Conservation (phyloP, 2,113 vertebrate species). For the Galemys pyrenaicus region DNA sequence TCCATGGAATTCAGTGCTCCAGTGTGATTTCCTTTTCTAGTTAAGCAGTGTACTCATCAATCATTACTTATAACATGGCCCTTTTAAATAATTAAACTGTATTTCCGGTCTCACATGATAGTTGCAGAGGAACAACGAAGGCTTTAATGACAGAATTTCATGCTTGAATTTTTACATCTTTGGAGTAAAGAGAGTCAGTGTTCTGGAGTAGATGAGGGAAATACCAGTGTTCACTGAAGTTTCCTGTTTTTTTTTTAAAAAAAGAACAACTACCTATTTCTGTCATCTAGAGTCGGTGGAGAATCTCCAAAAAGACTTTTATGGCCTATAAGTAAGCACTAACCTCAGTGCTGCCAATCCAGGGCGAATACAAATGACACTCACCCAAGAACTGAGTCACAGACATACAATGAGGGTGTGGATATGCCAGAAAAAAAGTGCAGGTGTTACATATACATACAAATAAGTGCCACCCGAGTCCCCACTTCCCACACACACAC, state of each 20-base stretch:
- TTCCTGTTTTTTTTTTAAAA: slow-evolving; percentile 32
- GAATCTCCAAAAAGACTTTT: slow-evolving; percentile 78
- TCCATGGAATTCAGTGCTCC: slow-evolving; percentile 34
- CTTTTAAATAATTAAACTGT: slow-evolving; percentile 49
- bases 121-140: slow-evolving; percentile 56
- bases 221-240: slow-evolving; percentile 66
- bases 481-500: too few species aligned
- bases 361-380: slow-evolving; percentile 69
- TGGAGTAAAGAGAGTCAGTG: slow-evolving; percentile 46
- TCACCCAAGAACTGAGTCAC: slow-evolving; percentile 53
- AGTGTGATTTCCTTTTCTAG: background rate
- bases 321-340: slow-evolving; percentile 73
- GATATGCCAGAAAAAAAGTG: slow-evolving; percentile 58
- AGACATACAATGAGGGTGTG: slow-evolving; percentile 61
- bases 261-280: slow-evolving; percentile 54
- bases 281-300: slow-evolving; percentile 68
- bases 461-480: background rate
- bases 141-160: slow-evolving; percentile 69
- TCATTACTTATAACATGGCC: background rate
- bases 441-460: background rate
- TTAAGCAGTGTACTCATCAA: slow-evolving; percentile 1
- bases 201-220: slow-evolving; percentile 63
- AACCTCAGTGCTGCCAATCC: slow-evolving; percentile 43
- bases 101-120: background rate
- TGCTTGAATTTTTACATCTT: slow-evolving; percentile 58